Evolutionary conservation across 2,797 vertebrate species (phyloP).

Genomic region (Sebastes oblongus): DNA sequence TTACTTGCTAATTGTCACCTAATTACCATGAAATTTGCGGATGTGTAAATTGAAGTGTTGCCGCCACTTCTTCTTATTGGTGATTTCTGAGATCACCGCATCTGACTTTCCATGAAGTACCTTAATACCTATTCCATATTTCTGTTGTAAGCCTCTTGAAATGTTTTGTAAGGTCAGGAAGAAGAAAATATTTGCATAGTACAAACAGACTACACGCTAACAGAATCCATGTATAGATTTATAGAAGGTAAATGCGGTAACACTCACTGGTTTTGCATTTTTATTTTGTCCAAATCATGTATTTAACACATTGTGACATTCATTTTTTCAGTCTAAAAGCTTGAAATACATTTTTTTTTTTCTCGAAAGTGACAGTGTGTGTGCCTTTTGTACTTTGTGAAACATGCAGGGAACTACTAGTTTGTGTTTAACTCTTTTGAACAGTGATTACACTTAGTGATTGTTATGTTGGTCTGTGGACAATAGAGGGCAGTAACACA

Average conservation of each 20-base stretch:
- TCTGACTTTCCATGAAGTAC: conserved; percentile 44
- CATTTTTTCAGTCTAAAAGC: conserved; percentile 2
- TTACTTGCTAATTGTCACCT: too few species aligned
- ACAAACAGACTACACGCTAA: neutral
- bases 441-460: neutral
- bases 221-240: neutral
- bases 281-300: conserved; percentile 1
- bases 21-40: too few species aligned
- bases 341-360: conserved; percentile 39
- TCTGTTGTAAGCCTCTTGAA: conserved; percentile 4
- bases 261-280: neutral
- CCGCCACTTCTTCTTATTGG: neutral
- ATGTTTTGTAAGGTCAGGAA: neutral
- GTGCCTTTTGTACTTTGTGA: neutral
- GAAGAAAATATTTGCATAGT: neutral
- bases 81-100: conserved; percentile 15
- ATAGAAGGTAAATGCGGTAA: neutral
- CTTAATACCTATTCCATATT: conserved; percentile 30
- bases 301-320: conserved; percentile 1
- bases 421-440: neutral
- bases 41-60: too few species aligned
- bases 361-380: neutral
- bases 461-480: conserved; percentile 1
- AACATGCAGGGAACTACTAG: neutral
- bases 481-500: conserved; percentile 51